These are phyloP conservation scores for Cyprinodon diabolis DNA, from an alignment of 2,797 vertebrate species.

Conservation along the genomic window DNA sequence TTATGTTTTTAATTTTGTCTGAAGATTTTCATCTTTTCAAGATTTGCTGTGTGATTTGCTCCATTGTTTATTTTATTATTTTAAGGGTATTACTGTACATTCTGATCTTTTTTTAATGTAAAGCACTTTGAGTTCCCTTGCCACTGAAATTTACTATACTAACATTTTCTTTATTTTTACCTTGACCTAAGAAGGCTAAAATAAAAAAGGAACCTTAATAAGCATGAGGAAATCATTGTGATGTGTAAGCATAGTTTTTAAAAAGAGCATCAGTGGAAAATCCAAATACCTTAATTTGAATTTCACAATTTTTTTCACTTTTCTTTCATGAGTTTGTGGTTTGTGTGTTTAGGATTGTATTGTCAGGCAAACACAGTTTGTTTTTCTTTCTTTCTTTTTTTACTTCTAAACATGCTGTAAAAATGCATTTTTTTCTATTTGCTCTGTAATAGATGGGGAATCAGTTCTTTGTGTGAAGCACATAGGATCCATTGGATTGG, in stretches of 20 bases:
- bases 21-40: too few species aligned
- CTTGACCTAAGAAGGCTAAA: too few species aligned
- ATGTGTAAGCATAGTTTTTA: not conserved
- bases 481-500: constrained; percentile 15
- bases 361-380: not conserved
- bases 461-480: not conserved
- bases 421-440: not conserved
- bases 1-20: too few species aligned
- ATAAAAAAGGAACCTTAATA: too few species aligned
- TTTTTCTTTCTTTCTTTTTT: not conserved
- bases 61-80: too few species aligned
- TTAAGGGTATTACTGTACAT: too few species aligned
- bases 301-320: too few species aligned
- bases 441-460: not conserved
- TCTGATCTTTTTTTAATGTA: too few species aligned
- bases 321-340: not conserved
- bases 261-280: not conserved
- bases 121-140: too few species aligned
- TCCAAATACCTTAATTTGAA: not conserved
- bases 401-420: not conserved
- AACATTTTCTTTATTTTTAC: too few species aligned
- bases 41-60: too few species aligned
- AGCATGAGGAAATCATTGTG: not conserved
- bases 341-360: not conserved
- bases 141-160: too few species aligned